Conservation (phyloP, 2,113 vertebrate genomes). For the Oenanthe oenanthe region DNA sequence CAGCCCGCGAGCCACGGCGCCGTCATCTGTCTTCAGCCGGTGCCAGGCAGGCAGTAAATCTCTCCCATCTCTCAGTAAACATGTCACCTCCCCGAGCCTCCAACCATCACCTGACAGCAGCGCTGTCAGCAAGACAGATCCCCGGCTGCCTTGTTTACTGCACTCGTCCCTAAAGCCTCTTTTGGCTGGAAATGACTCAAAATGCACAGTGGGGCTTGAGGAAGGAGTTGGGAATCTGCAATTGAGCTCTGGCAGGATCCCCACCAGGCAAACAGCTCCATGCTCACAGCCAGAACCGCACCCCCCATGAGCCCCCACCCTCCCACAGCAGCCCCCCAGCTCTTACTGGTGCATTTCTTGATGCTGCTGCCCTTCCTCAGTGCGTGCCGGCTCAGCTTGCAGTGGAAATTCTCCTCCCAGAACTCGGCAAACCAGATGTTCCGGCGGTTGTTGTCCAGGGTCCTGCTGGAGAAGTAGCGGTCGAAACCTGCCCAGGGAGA, state of each 20-base stretch:
- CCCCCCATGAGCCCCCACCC: accelerated
- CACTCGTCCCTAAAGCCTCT: slow-evolving; percentile 46
- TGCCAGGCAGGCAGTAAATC: slow-evolving; percentile 72
- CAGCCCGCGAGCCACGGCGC: neutral
- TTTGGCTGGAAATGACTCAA: slow-evolving; percentile 8
- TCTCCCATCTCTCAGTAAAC: slow-evolving; percentile 74
- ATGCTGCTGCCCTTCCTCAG: slow-evolving; percentile 89
- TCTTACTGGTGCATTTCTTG: slow-evolving; percentile 98
- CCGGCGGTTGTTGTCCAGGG: slow-evolving; percentile 93
- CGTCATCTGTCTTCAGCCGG: slow-evolving; percentile 39
- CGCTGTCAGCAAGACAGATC: slow-evolving; percentile 74
- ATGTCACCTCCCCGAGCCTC: slow-evolving; percentile 59
- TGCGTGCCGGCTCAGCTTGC: slow-evolving; percentile 92
- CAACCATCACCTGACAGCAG: slow-evolving; percentile 69
- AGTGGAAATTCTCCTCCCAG: slow-evolving; percentile 98
- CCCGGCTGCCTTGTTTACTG: slow-evolving; percentile 62
- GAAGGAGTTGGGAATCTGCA: neutral
- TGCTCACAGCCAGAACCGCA: accelerated
- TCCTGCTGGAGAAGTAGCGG: slow-evolving; percentile 94
- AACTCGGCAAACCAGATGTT: slow-evolving; percentile 98
- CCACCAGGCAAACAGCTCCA: neutral
- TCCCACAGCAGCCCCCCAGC: neutral
- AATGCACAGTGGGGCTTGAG: neutral
- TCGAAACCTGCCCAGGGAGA: slow-evolving; percentile 84
- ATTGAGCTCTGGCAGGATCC: neutral